Evolutionary conservation across 1,140 invertebrate genomes (phyloP).

Genomic region (Heliconius nattereri): DNA sequence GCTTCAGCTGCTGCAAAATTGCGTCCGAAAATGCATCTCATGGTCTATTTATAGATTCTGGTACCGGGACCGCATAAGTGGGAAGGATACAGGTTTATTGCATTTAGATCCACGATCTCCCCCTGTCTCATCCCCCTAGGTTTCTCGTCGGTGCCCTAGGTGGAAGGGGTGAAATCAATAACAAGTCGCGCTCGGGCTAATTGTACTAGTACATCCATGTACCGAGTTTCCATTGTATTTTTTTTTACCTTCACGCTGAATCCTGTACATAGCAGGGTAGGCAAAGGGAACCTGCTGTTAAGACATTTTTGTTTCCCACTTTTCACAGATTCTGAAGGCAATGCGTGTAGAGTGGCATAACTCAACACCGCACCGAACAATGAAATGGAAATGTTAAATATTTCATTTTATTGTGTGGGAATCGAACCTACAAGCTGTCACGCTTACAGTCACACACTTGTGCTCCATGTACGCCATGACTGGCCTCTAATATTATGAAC

Average conservation of each 20-base stretch:
- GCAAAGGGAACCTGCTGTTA: too few species aligned
- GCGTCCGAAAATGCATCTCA: constrained; percentile 16
- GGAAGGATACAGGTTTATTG: neutral
- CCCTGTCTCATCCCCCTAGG: constrained; percentile 22
- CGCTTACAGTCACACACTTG: too few species aligned
- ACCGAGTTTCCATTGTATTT: constrained; percentile 6
- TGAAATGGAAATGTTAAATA: too few species aligned
- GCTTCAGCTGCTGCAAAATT: neutral
- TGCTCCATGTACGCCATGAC: too few species aligned
- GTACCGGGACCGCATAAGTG: constrained; percentile 29
- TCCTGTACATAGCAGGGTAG: too few species aligned
- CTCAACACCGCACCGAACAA: too few species aligned
- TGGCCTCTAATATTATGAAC: too few species aligned
- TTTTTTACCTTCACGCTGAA: neutral
- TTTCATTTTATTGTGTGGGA: too few species aligned
- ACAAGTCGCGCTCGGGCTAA: neutral
- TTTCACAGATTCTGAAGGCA: too few species aligned
- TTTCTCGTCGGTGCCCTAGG: constrained; percentile 18
- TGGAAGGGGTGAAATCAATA: constrained; percentile 12
- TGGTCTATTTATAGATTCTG: constrained; percentile 11
- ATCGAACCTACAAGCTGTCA: too few species aligned
- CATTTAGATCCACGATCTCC: neutral
- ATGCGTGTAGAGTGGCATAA: too few species aligned
- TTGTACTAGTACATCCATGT: neutral
- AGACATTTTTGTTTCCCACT: too few species aligned